Conservation (phyloP, 1,140 invertebrate genomes). For the Drosophila santomea region DNA sequence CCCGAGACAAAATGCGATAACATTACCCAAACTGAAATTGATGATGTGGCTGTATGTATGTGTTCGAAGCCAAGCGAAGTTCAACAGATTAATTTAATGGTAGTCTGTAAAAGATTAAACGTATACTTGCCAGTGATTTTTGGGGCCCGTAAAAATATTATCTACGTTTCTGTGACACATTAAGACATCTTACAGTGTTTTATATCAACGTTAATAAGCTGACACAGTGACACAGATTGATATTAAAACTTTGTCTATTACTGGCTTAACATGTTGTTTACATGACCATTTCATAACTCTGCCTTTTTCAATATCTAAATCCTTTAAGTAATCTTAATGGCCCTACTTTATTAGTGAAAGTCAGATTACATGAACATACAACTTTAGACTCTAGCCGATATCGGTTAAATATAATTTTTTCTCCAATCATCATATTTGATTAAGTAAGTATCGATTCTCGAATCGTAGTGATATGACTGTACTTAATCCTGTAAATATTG, state of each 20-base stretch:
- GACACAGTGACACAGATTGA: conserved; percentile 35
- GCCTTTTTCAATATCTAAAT: no score
- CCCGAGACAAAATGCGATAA: conserved; percentile 10
- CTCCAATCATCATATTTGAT: no score
- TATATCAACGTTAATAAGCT: conserved; percentile 2
- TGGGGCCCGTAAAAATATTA: conserved; percentile 13
- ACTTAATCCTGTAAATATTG: no score
- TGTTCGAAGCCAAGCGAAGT: not conserved
- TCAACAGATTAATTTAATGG: conserved; percentile 19
- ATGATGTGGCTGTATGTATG: conserved; percentile 4
- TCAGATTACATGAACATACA: no score
- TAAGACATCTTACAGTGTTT: not conserved
- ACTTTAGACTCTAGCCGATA: no score
- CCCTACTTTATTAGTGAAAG: no score
- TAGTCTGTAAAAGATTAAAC: conserved; percentile 4
- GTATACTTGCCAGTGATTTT: conserved; percentile 6
- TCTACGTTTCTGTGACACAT: not conserved
- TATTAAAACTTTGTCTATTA: not conserved
- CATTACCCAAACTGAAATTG: conserved; percentile 11
- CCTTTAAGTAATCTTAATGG: no score
- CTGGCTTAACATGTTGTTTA: no score
- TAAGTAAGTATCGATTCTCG: no score
- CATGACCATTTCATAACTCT: no score
- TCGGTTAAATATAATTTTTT: no score
- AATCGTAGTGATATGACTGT: no score